Percentiles rank a stretch among this genome's conserved stretches.
Evolutionary conservation across 2,888 invertebrate genomes (phyloP).

Genomic region (Sussaba pulchella): DNA sequence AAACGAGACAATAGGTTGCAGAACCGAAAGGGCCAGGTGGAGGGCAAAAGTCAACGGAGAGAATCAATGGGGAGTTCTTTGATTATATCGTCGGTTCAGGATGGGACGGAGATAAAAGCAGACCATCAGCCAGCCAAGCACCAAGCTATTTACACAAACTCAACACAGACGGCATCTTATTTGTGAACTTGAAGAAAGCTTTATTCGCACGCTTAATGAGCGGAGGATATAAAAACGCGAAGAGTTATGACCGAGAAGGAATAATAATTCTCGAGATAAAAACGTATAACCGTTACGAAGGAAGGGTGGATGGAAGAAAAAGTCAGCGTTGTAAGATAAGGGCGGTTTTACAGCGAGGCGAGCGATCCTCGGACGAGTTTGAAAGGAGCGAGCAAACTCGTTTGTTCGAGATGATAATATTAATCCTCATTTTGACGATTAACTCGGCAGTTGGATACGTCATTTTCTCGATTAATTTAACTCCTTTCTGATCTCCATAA

Average conservation of each 20-base stretch:
- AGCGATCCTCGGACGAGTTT: neutral
- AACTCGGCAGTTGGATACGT: neutral
- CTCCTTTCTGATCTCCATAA: neutral
- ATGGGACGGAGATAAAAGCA: constrained; percentile 15
- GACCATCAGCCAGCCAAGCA: neutral
- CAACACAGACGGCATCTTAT: constrained; percentile 3
- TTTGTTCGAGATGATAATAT: neutral
- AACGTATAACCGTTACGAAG: neutral
- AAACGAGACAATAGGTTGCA: too few relatives aligned
- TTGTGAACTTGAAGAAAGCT: constrained; percentile 40
- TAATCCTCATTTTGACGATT: neutral
- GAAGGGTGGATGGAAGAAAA: constrained; percentile 10
- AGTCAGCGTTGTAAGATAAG: constrained; percentile 9
- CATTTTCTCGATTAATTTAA: neutral
- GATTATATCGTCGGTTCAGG: constrained; percentile 64
- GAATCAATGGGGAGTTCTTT: constrained; percentile 68
- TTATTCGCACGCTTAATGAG: constrained; percentile 33
- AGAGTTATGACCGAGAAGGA: constrained; percentile 27
- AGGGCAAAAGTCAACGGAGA: constrained; percentile 4
- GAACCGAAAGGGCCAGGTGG: neutral
- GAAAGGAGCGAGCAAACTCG: constrained; percentile 3
- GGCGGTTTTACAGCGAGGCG: constrained; percentile 29
- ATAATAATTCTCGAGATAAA: constrained; percentile 33
- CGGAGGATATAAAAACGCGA: constrained; percentile 3
- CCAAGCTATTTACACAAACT: neutral